Percentiles rank a stretch among this genome's conserved stretches.
Evolutionary conservation across 1,140 invertebrate species (phyloP).

Genomic region (Lepeophtheirus salmonis): DNA sequence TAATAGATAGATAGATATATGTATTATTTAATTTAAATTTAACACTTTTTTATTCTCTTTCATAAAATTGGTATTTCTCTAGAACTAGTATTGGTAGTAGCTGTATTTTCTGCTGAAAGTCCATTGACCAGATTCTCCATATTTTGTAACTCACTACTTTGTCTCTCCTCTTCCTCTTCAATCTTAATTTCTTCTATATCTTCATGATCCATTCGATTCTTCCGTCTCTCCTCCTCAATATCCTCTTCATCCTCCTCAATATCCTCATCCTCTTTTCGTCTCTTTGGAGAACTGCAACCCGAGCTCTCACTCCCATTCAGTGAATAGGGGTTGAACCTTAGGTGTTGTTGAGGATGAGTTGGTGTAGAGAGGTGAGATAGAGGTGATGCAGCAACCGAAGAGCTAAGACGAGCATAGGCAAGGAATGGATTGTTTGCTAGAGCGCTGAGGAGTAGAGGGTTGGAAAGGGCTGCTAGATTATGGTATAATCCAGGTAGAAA

Average conservation of each 20-base stretch:
- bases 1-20: too few relatives aligned
- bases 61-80: too few relatives aligned
- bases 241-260: neutral
- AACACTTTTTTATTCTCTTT: too few relatives aligned
- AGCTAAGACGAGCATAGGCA: neutral
- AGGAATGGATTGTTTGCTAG: neutral
- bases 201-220: too few relatives aligned
- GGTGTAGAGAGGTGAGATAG: too few relatives aligned
- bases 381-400: neutral
- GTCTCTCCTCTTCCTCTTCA: neutral
- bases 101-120: neutral
- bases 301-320: too few relatives aligned
- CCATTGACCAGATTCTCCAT: neutral
- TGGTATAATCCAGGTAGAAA: neutral
- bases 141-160: neutral
- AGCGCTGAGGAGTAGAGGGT: neutral
- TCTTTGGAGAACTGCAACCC: neutral
- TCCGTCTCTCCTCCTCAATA: too few relatives aligned
- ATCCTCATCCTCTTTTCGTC: neutral
- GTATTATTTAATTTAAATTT: too few relatives aligned
- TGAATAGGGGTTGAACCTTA: too few relatives aligned
- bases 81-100: too few relatives aligned
- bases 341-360: too few relatives aligned
- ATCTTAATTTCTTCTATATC: neutral
- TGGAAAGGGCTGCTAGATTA: neutral